phyloP scores from a whole-genome alignment of 2,113 vertebrate species.

The Eubucco bourcierii region DNA sequence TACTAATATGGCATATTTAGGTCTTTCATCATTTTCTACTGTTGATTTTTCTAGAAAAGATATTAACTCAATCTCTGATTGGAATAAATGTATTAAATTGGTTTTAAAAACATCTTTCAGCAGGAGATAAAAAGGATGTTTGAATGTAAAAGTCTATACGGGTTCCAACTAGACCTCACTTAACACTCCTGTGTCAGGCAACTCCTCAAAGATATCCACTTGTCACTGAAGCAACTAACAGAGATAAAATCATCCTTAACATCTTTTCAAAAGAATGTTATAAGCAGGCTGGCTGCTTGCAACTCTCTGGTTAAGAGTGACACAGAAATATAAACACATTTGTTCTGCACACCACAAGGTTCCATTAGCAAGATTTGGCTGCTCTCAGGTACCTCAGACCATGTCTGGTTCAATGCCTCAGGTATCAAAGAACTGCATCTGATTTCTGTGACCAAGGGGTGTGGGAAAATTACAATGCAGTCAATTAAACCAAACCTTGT shows the following conservation, averaged over 20 bases:
- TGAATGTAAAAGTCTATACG: not conserved
- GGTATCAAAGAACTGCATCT: not conserved
- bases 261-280: not conserved
- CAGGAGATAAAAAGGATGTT: not conserved
- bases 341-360: not conserved
- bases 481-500: not conserved
- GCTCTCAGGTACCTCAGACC: not conserved
- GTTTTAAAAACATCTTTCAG: not conserved
- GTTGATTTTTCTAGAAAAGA: not conserved
- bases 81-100: not conserved
- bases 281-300: not conserved
- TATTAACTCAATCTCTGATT: not conserved
- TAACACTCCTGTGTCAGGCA: not conserved
- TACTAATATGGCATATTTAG: not conserved
- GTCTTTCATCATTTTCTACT: not conserved
- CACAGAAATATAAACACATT: not conserved
- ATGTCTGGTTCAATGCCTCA: not conserved
- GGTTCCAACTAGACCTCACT: not conserved
- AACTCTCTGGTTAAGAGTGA: not conserved
- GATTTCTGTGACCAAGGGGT: not conserved
- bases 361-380: not conserved
- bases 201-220: not conserved
- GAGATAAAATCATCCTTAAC: not conserved
- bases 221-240: not conserved
- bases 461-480: not conserved